These are phyloP conservation scores for Holacanthella duospinosa DNA, from an alignment of 2,888 invertebrate species.

Conservation along the genomic window DNA sequence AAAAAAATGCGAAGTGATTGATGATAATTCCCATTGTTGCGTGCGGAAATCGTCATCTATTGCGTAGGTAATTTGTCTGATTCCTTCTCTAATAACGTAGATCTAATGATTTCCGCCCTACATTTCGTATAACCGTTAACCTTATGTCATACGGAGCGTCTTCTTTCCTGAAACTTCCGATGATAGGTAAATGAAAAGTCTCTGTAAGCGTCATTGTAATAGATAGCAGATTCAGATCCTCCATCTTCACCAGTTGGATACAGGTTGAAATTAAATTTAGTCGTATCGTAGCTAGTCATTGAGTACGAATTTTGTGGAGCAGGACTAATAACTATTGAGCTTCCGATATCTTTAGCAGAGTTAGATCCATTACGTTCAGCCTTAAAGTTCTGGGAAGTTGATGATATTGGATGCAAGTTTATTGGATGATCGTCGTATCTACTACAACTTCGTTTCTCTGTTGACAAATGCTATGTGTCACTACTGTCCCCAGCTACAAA, in stretches of 20 bases:
- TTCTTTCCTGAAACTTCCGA: not conserved
- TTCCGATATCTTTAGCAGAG: not conserved
- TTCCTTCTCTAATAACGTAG: too few relatives aligned
- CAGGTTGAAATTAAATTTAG: not conserved
- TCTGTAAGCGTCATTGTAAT: constrained; percentile 4
- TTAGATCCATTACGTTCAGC: not conserved
- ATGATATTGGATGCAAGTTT: not conserved
- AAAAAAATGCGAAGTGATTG: not conserved
- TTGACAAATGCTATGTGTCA: constrained; percentile 25
- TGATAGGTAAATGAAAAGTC: not conserved
- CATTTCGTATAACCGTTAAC: too few relatives aligned
- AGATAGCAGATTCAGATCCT: not conserved
- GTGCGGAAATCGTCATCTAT: too few relatives aligned
- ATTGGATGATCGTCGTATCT: constrained; percentile 1
- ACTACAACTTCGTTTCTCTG: constrained; percentile 5
- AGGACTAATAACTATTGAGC: not conserved
- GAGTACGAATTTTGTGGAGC: too few relatives aligned
- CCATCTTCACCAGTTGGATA: not conserved
- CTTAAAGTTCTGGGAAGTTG: constrained; percentile 3
- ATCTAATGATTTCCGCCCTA: too few relatives aligned
- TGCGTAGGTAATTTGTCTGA: too few relatives aligned
- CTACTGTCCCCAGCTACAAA: constrained; percentile 32
- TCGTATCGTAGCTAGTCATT: too few relatives aligned
- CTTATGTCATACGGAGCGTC: constrained; percentile 1
- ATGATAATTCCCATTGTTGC: too few relatives aligned